Conservation (phyloP, 2,888 invertebrate genomes). For the Seira ritae region DNA sequence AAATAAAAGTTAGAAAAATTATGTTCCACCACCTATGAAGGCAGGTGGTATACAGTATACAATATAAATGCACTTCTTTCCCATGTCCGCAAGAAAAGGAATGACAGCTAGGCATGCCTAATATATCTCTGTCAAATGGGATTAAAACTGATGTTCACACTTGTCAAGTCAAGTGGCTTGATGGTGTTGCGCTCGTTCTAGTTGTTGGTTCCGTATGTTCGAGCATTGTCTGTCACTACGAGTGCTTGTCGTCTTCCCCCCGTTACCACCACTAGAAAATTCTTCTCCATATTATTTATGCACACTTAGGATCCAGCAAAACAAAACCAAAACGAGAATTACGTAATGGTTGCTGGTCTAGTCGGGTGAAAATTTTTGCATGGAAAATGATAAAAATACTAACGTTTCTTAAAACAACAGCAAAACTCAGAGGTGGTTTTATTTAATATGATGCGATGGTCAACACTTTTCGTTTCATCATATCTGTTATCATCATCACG, state of each 20-base stretch:
- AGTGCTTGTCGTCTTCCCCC: neutral
- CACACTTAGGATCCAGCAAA: neutral
- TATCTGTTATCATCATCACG: too few species aligned
- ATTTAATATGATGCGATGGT: too few species aligned
- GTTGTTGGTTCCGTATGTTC: too few species aligned
- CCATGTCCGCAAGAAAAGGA: neutral
- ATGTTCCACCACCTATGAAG: neutral
- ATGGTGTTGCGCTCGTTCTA: neutral
- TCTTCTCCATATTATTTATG: neutral
- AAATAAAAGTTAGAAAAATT: too few species aligned
- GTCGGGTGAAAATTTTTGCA: too few species aligned
- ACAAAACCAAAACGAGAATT: too few species aligned
- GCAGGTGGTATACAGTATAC: constrained; percentile 2
- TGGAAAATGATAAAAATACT: too few species aligned
- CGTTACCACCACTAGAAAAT: neutral
- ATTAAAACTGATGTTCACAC: constrained; percentile 70
- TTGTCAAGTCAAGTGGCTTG: constrained; percentile 59
- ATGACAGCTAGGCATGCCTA: constrained; percentile 38
- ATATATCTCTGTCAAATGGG: constrained; percentile 68
- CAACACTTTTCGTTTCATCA: too few species aligned
- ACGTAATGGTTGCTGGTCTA: too few species aligned
- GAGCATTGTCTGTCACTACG: too few species aligned
- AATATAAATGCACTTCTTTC: neutral
- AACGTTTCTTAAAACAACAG: too few species aligned
- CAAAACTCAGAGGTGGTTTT: too few species aligned